Percentiles rank a stretch among this genome's conserved stretches.
These are phyloP conservation scores for Cyprinodon variegatus DNA, from an alignment of 2,113 vertebrate species.

Conservation along the genomic window DNA sequence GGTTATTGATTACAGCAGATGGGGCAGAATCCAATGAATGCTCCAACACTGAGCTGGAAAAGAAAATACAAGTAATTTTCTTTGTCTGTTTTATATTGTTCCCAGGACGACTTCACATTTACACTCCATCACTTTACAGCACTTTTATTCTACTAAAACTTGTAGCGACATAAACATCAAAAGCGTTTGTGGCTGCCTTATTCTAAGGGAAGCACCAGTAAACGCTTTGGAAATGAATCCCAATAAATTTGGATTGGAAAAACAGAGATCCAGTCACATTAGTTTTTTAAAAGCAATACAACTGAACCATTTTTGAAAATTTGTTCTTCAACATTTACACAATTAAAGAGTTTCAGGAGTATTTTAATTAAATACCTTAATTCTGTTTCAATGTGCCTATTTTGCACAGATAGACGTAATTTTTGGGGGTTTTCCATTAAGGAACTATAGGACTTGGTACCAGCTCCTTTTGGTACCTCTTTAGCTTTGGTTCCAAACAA, in stretches of 20 bases:
- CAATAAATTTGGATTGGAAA: conserved; percentile 49
- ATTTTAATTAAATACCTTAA: too few species aligned
- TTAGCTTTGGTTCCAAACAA: too few species aligned
- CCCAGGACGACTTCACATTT: conserved; percentile 82
- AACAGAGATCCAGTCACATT: neutral
- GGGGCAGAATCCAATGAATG: conserved; percentile 97
- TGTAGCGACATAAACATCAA: conserved; percentile 87
- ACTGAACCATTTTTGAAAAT: neutral
- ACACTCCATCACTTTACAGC: conserved; percentile 91
- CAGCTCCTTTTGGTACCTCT: too few species aligned
- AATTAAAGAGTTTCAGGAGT: too few species aligned
- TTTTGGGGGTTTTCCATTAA: too few species aligned
- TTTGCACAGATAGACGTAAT: too few species aligned
- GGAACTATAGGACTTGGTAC: too few species aligned
- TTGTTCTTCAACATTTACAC: too few species aligned
- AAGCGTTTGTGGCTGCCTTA: conserved; percentile 72
- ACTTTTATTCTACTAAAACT: conserved; percentile 89
- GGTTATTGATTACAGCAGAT: conserved; percentile 99
- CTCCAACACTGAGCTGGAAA: conserved; percentile 91
- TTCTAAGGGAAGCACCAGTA: conserved; percentile 68
- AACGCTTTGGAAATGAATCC: conserved; percentile 61
- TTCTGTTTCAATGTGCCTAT: too few species aligned
- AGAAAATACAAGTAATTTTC: conserved; percentile 99
- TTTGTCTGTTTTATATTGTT: conserved; percentile 88
- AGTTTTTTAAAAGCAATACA: too few species aligned